A percentile compares a stretch with the other conserved stretches of the same genome.
phyloP scores from a whole-genome alignment of 2,113 vertebrate species.

The Ploceus nigricollis region DNA sequence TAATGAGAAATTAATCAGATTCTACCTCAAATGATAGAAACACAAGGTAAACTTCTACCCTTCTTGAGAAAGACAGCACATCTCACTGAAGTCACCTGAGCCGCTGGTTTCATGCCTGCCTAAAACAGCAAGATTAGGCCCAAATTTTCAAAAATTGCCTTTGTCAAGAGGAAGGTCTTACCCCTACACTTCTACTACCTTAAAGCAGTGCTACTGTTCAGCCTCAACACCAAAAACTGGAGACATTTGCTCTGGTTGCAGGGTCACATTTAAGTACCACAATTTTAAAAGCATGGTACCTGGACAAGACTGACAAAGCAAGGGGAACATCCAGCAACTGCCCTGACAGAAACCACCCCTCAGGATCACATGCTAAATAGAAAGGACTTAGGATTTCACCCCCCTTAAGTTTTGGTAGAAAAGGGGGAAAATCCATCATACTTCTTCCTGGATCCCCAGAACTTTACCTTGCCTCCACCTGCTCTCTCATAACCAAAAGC shows the following conservation, averaged over 20 bases:
- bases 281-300: not conserved
- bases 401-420: rapidly evolving
- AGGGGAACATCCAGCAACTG: not conserved
- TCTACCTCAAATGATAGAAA: not conserved
- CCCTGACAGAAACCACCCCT: not conserved
- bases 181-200: not conserved
- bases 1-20: not conserved
- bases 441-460: not conserved
- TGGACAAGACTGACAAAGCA: not conserved
- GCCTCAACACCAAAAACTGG: not conserved
- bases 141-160: not conserved
- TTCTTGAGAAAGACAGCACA: not conserved
- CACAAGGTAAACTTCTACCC: not conserved
- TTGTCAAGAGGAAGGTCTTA: not conserved
- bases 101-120: not conserved
- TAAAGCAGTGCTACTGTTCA: not conserved
- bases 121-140: not conserved
- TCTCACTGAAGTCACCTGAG: not conserved
- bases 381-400: not conserved
- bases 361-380: not conserved
- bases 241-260: not conserved
- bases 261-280: not conserved
- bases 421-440: not conserved
- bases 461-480: too few species aligned
- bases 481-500: not conserved